Evolutionary conservation across 2,888 invertebrate genomes (phyloP).

Genomic region (Suillia variegata): DNA sequence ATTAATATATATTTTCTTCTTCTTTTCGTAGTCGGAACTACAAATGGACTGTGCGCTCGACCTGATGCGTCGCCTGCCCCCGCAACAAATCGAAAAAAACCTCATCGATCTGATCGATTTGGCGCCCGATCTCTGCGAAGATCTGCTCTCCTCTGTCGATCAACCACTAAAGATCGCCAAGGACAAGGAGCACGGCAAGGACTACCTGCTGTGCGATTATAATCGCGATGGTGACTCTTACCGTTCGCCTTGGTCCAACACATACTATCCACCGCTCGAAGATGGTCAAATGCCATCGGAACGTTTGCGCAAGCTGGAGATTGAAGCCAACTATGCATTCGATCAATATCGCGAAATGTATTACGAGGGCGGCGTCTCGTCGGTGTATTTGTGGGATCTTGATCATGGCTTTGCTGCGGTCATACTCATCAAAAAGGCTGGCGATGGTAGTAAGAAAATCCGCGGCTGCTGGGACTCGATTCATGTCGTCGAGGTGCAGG

Average conservation of each 20-base stretch:
- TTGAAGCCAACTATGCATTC: slow-evolving; percentile 98
- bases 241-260: slow-evolving; percentile 98
- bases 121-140: slow-evolving; percentile 94
- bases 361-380: slow-evolving; percentile 98
- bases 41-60: slow-evolving; percentile 99
- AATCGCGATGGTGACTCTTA: slow-evolving; percentile 99
- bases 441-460: slow-evolving; percentile 97
- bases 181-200: slow-evolving; percentile 93
- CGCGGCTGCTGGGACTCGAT: slow-evolving; percentile 99
- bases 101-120: slow-evolving; percentile 96
- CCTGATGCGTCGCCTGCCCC: slow-evolving; percentile 97
- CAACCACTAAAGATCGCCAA: slow-evolving; percentile 97
- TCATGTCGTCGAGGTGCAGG: slow-evolving; percentile 98
- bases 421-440: slow-evolving; percentile 98
- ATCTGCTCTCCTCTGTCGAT: slow-evolving; percentile 95
- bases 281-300: slow-evolving; percentile 99
- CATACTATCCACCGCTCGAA: slow-evolving; percentile 95
- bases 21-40: slow-evolving; percentile 82
- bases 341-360: slow-evolving; percentile 99
- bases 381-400: slow-evolving; percentile 99
- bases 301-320: slow-evolving; percentile 89
- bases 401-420: slow-evolving; percentile 98
- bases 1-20: too few relatives aligned
- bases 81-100: slow-evolving; percentile 99
- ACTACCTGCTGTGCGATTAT: slow-evolving; percentile 98